phyloP scores from a whole-genome alignment of 1,140 invertebrate species.

The Brachionus manjavacas region DNA sequence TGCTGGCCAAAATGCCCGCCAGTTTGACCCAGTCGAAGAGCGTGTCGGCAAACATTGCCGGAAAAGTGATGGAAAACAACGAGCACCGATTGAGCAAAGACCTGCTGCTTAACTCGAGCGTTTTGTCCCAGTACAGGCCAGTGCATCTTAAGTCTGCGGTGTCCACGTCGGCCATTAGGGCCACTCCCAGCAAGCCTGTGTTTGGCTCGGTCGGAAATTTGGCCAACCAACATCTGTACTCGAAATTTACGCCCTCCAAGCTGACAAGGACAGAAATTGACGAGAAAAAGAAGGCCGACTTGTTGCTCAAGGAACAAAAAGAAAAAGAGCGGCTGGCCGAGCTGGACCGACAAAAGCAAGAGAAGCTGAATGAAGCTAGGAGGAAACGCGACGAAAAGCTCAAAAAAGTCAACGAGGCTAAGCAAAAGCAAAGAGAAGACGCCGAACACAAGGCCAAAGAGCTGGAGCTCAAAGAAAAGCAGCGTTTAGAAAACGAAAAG shows the following conservation, averaged over 20 bases:
- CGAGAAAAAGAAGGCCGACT: constrained; percentile 23
- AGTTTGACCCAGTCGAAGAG: neutral
- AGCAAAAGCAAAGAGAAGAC: constrained; percentile 28
- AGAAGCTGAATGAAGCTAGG: neutral
- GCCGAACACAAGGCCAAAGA: constrained; percentile 22
- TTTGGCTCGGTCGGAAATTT: neutral
- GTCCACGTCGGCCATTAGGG: neutral
- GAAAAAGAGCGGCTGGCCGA: neutral
- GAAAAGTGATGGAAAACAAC: neutral
- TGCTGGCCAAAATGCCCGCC: neutral
- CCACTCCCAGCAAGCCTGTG: neutral
- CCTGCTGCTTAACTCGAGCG: neutral
- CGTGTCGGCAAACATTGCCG: neutral
- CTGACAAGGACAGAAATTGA: neutral
- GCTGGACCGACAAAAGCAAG: neutral
- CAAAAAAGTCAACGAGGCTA: neutral
- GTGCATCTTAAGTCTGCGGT: neutral
- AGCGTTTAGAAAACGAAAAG: neutral
- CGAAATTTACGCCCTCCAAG: constrained; percentile 11
- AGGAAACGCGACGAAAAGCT: constrained; percentile 29
- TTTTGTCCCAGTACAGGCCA: neutral
- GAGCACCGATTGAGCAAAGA: constrained; percentile 9
- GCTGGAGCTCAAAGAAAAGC: neutral
- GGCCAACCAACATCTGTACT: constrained; percentile 21
- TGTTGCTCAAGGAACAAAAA: neutral